Evolutionary conservation across 2,113 vertebrate genomes (phyloP), one percentile per base, ranked within the genome.

Genomic region (Scomber scombrus): DNA sequence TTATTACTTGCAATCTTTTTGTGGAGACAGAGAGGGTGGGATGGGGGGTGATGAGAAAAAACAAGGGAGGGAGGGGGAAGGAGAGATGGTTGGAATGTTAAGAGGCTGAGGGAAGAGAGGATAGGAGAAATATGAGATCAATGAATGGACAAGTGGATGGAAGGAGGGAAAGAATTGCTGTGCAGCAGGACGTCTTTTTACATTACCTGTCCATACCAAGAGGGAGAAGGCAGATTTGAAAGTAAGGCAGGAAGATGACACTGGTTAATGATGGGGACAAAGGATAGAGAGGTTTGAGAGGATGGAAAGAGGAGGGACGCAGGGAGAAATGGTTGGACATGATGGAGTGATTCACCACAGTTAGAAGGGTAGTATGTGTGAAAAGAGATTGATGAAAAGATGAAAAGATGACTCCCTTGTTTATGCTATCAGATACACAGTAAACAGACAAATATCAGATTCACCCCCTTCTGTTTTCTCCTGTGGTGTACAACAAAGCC

Each of bases 1-100:
- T 75, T 65, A 67, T 86, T 85, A 75, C 61, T 21, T 16, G 78
- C 46, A 18, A 40, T 73, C 21, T 74, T 69, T 76, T 70, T 55
- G 34, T 23, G 11, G 46, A 73, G 55, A 71, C 8, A 0, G 31
- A 64, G 56, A 23, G 34, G 19, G 31, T 19, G 46, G 45, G 46
- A 49, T 1, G 16, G 1, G 29, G 2, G 23, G 16, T 51, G 51
- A 56, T n/a, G 75, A 8, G 26, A 21, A 21, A 11, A n/a, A n/a
- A 57, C 2, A 43, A 74, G n/a, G 18, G 14, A 34, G 49, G 16
- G 14, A 54, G 6, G 3, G 11, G 51, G 51, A 45, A 50, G 51
- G 34, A 43, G 21, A 13, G 6, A 54, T 14, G 34, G 40, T 57
- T 5, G 58, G 19, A 74, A 62, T 40, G 55, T 51, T 31, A 45